These are phyloP conservation scores for Stenurella melanura DNA, from an alignment of 2,888 invertebrate genomes.

Conservation along the genomic window DNA sequence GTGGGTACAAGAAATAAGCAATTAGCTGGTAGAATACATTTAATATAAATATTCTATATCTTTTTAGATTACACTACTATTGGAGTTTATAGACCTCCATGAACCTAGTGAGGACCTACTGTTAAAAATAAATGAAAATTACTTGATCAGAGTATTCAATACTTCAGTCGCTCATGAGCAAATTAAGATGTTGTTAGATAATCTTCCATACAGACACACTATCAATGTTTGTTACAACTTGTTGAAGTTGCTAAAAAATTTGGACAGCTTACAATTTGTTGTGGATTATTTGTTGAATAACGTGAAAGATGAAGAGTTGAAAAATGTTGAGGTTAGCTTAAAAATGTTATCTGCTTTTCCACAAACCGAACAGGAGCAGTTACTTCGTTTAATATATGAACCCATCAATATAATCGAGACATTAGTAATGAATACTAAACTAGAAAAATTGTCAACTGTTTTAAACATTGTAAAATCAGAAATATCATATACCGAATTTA, in stretches of 20 bases:
- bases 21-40: too few species aligned
- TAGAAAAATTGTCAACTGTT: slow-evolving; percentile 80
- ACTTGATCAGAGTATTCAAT: slow-evolving; percentile 77
- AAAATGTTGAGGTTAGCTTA: slow-evolving; percentile 81
- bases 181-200: slow-evolving; percentile 76
- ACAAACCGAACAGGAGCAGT: slow-evolving; percentile 75
- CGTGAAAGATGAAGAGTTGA: slow-evolving; percentile 75
- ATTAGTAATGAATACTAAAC: slow-evolving; percentile 89
- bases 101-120: slow-evolving; percentile 77
- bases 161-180: slow-evolving; percentile 73
- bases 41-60: background rate
- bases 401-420: slow-evolving; percentile 90
- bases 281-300: slow-evolving; percentile 76
- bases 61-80: slow-evolving; percentile 79
- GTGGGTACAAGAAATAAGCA: too few species aligned
- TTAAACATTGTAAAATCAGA: slow-evolving; percentile 77
- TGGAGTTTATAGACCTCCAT: slow-evolving; percentile 83
- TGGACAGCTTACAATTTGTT: slow-evolving; percentile 80
- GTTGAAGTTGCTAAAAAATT: slow-evolving; percentile 78
- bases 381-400: slow-evolving; percentile 80
- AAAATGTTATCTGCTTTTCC: slow-evolving; percentile 81
- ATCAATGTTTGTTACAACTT: slow-evolving; percentile 79
- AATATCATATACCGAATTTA: slow-evolving; percentile 68
- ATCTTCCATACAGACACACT: slow-evolving; percentile 78
- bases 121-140: slow-evolving; percentile 73